These are phyloP conservation scores for Serinus canaria DNA, from an alignment of 2,113 vertebrate genomes.

Conservation along the genomic window DNA sequence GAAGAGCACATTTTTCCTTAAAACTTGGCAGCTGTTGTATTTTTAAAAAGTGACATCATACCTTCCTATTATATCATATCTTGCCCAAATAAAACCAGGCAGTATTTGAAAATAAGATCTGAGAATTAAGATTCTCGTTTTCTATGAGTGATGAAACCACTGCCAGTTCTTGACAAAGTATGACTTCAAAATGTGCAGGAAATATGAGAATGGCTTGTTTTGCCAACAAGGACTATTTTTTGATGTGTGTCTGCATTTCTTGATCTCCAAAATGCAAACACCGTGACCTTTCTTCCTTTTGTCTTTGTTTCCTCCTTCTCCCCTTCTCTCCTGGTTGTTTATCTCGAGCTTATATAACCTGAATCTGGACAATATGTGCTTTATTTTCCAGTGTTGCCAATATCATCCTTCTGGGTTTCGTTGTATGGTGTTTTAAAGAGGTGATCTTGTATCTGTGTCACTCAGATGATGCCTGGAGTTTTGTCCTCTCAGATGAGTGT, in stretches of 20 bases:
- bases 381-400: constrained; percentile 56
- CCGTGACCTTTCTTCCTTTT: not conserved
- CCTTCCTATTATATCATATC: not conserved
- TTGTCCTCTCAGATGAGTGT: constrained; percentile 35
- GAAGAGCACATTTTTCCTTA: constrained; percentile 57
- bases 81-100: constrained; percentile 23
- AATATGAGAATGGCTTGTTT: not conserved
- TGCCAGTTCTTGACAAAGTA: constrained; percentile 19
- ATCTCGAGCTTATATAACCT: not conserved
- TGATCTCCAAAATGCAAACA: constrained; percentile 22
- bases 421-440: not conserved
- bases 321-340: not conserved
- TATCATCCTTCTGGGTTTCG: constrained; percentile 10
- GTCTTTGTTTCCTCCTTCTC: constrained; percentile 21
- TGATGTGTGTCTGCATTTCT: constrained; percentile 30
- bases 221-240: constrained; percentile 39
- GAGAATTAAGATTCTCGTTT: not conserved
- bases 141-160: not conserved
- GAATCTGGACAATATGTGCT: constrained; percentile 21
- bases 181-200: constrained; percentile 12
- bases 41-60: not conserved
- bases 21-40: constrained; percentile 45
- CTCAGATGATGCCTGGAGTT: not conserved
- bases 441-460: not conserved
- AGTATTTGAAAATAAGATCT: not conserved